Evolutionary conservation across 2,888 invertebrate genomes (phyloP), one percentile per base, ranked within the genome.

Genomic region (Heliconius charithonia): DNA sequence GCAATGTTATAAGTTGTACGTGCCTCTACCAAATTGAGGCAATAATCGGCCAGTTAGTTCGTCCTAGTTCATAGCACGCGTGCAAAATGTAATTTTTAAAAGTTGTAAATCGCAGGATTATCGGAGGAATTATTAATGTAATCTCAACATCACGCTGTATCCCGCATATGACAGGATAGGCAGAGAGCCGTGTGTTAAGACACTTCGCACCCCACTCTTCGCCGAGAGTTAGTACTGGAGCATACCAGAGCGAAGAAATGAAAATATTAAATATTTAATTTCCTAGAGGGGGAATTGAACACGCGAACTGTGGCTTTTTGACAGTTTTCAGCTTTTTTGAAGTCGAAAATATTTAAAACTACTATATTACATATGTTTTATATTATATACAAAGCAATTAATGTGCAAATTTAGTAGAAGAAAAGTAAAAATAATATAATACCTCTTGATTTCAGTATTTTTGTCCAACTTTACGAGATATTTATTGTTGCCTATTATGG

Each of bases 1-100:
- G 19, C 72, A 32, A 72, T 59, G 59, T 37, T 72, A 37, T 59
- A 59, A 25, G 59, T 72, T n/a, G 56, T 72, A 72, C 59, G 72
- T 72, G 59, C 59, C 59, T 56, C 63, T 62, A 63, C 74, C 62
- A 41, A 63, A 62, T 74, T 74, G 45, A 63, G 74, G 74, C 63
- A 74, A 74, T 74, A 65, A 74, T 74, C 74, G 74, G 41, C 74
- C 41, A 74, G 37, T 62, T 41, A 74, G 62, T 62, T 62, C 63
- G 41, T 69, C 41, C 41, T 69, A 62, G 74, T 74, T 74, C 74
- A 74, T 65, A 41, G 63, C 63, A 63, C 74, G 22, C 74, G 62
- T 27, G 41, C 25, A 27, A 74, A 74, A 62, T 27, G 29, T 45
- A 19, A 27, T 29, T 51, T 71, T 29, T 22, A 37, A 59, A 72